Evolutionary conservation across 2,797 vertebrate genomes (phyloP).

Genomic region (Hippopotamyrus pictus): DNA sequence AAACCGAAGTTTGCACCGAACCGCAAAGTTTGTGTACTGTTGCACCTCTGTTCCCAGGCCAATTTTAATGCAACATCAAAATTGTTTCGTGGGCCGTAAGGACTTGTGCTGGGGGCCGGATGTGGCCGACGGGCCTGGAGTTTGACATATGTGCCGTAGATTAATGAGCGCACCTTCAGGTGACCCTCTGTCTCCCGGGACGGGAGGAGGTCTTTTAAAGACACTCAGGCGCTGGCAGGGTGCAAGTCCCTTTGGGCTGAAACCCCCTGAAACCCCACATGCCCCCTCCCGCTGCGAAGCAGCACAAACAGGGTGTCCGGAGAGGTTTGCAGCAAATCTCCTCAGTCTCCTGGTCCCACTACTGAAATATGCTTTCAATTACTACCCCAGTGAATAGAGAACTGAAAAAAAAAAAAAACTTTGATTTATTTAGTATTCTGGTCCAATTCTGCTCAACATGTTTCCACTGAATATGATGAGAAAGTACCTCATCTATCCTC

Average conservation of each 20-base stretch:
- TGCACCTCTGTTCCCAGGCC: background rate
- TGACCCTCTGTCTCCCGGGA: background rate
- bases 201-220: background rate
- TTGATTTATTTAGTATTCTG: slow-evolving; percentile 78
- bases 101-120: background rate
- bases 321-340: background rate
- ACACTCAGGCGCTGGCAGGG: background rate
- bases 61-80: background rate
- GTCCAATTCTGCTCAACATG: slow-evolving; percentile 71
- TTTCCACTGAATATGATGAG: slow-evolving; percentile 71
- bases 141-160: background rate
- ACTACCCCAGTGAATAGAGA: slow-evolving; percentile 65
- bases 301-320: background rate
- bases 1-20: background rate
- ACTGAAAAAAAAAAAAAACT: slow-evolving; percentile 40
- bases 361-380: slow-evolving; percentile 81
- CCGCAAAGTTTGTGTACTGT: background rate
- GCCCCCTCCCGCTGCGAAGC: background rate
- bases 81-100: background rate
- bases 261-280: background rate
- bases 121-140: background rate
- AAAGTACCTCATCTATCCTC: slow-evolving; percentile 79
- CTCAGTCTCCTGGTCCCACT: slow-evolving; percentile 23
- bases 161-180: slow-evolving; percentile 2
- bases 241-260: background rate